These are phyloP conservation scores for Bagarius yarrelli DNA, from an alignment of 2,113 vertebrate genomes.

Conservation along the genomic window DNA sequence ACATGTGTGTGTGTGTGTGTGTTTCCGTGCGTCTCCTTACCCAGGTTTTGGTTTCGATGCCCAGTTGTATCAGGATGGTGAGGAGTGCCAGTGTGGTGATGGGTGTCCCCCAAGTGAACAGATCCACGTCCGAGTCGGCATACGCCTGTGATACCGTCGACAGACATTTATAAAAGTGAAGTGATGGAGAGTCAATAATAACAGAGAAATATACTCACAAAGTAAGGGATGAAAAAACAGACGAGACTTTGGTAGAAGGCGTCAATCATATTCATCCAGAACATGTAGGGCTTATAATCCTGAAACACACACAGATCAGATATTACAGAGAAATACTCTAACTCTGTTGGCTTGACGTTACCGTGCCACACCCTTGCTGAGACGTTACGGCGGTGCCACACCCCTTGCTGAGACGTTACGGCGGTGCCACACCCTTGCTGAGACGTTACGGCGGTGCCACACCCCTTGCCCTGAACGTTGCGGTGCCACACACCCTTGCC, in stretches of 20 bases:
- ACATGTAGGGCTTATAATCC: slow-evolving; percentile 93
- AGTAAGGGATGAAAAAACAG: slow-evolving; percentile 96
- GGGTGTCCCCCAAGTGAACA: slow-evolving; percentile 95
- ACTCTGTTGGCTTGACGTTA: too few relatives aligned
- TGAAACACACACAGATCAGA: slow-evolving; percentile 61
- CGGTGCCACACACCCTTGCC: too few relatives aligned
- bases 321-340: too few relatives aligned
- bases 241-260: slow-evolving; percentile 95
- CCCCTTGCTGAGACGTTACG: too few relatives aligned
- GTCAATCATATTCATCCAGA: slow-evolving; percentile 98
- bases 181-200: neutral
- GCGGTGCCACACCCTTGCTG: too few relatives aligned
- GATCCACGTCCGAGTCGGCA: slow-evolving; percentile 84
- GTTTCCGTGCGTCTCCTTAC: slow-evolving; percentile 67
- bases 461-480: too few relatives aligned
- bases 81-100: slow-evolving; percentile 86
- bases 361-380: too few relatives aligned
- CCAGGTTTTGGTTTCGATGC: slow-evolving; percentile 98
- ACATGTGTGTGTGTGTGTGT: too few relatives aligned
- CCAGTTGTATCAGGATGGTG: slow-evolving; percentile 91
- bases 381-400: too few relatives aligned
- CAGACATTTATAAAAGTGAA: neutral
- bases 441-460: too few relatives aligned
- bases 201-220: slow-evolving; percentile 76
- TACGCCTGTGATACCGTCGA: slow-evolving; percentile 76